These are phyloP conservation scores for Caenorhabditis auriculariae DNA, from an alignment of 2,888 invertebrate genomes.

Conservation along the genomic window DNA sequence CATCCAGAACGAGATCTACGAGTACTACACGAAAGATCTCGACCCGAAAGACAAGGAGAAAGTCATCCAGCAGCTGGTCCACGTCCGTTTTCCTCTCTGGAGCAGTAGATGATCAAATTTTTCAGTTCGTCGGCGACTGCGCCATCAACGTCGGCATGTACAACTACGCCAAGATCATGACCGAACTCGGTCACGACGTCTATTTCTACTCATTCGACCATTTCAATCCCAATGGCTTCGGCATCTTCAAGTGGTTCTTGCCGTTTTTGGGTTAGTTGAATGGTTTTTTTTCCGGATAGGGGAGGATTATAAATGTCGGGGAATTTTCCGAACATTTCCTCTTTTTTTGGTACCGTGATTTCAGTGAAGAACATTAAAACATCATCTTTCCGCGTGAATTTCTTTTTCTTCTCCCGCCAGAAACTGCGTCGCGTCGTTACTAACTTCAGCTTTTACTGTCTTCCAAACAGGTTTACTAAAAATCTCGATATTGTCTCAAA, in stretches of 20 bases:
- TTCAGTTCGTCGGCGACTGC: constrained; percentile 36
- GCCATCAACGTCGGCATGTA: constrained; percentile 29
- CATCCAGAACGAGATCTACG: constrained; percentile 14
- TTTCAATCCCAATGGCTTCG: constrained; percentile 35
- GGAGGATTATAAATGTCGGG: too few species aligned
- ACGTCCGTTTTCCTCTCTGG: constrained; percentile 9
- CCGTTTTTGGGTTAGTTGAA: constrained; percentile 33
- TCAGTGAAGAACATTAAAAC: too few species aligned
- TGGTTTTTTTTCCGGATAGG: not conserved
- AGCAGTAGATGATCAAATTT: not conserved
- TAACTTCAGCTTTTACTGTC: too few species aligned
- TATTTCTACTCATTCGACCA: constrained; percentile 51
- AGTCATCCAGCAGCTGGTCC: constrained; percentile 17
- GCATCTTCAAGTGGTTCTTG: constrained; percentile 32
- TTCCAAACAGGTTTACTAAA: too few species aligned
- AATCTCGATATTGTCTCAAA: too few species aligned
- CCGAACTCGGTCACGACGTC: constrained; percentile 28
- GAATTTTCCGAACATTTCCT: too few species aligned
- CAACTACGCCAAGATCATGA: constrained; percentile 21
- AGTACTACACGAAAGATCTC: constrained; percentile 30
- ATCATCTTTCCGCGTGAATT: too few species aligned
- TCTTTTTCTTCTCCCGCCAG: too few species aligned
- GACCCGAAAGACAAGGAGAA: constrained; percentile 31
- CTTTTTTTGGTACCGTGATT: not conserved
- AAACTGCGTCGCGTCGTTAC: too few species aligned